Evolutionary conservation across 2,113 vertebrate species (phyloP).

Genomic region (Clarias gariepinus): DNA sequence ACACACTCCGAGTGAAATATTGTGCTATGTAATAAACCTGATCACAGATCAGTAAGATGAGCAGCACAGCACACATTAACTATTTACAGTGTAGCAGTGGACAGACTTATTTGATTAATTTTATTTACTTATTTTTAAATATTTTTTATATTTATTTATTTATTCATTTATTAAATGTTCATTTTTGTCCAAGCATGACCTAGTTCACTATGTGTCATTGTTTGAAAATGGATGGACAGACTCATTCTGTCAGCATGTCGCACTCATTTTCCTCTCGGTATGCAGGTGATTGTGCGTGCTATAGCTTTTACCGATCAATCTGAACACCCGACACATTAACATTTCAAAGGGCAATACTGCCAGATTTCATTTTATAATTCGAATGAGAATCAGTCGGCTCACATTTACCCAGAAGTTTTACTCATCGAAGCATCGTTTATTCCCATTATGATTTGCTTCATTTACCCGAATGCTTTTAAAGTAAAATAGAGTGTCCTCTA

Average conservation of each 20-base stretch:
- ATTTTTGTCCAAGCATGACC: background rate
- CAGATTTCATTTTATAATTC: background rate
- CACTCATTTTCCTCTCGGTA: background rate
- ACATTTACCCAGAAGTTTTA: background rate
- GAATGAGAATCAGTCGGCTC: background rate
- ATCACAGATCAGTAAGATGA: background rate
- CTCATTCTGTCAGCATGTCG: background rate
- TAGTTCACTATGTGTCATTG: background rate
- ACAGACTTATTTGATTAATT: no score
- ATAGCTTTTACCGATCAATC: background rate
- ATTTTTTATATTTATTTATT: background rate
- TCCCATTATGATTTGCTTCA: background rate
- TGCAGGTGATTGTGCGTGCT: background rate
- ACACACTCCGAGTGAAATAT: no score
- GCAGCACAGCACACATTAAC: background rate
- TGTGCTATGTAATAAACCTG: no score
- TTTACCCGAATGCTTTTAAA: background rate
- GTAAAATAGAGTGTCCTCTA: background rate
- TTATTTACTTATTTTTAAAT: no score
- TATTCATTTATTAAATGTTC: no score
- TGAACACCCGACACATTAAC: background rate
- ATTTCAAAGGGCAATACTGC: background rate
- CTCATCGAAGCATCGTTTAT: background rate
- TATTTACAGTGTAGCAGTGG: background rate
- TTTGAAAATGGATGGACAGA: background rate